phyloP scores from a whole-genome alignment of 2,113 vertebrate species.

The Cololabis saira region DNA sequence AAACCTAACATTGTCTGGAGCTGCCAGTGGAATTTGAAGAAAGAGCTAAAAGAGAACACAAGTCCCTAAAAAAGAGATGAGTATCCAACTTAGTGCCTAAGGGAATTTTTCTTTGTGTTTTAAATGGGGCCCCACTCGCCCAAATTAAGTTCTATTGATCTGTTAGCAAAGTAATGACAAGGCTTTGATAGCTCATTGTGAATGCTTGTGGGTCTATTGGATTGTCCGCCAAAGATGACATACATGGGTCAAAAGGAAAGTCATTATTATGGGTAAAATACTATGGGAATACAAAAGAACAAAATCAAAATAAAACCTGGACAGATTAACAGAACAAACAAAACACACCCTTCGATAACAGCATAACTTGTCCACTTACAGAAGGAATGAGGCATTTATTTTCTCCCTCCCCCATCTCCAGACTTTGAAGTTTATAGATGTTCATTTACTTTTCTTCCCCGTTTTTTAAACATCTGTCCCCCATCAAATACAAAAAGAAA shows the following conservation, averaged over 20 bases:
- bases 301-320: slow-evolving; percentile 6
- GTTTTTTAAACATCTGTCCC: too few species aligned
- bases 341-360: not conserved
- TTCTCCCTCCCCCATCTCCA: not conserved
- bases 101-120: slow-evolving; percentile 26
- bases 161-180: slow-evolving; percentile 34
- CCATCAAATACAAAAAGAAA: too few species aligned
- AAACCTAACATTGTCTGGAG: slow-evolving; percentile 1
- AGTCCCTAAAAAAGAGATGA: slow-evolving; percentile 11
- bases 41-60: slow-evolving; percentile 30
- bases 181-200: slow-evolving; percentile 26
- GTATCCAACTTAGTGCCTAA: slow-evolving; percentile 16
- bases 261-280: slow-evolving; percentile 28
- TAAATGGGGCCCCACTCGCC: slow-evolving; percentile 32
- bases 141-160: slow-evolving; percentile 64
- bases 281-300: slow-evolving; percentile 18
- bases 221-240: slow-evolving; percentile 33
- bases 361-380: not conserved
- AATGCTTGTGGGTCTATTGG: slow-evolving; percentile 31
- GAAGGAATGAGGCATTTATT: slow-evolving; percentile 2
- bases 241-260: slow-evolving; percentile 24
- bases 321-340: not conserved
- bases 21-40: slow-evolving; percentile 38
- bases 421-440: too few species aligned
- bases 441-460: too few species aligned